Evolutionary conservation across 2,113 vertebrate species (phyloP).

Genomic region (Cynocephalus volans): DNA sequence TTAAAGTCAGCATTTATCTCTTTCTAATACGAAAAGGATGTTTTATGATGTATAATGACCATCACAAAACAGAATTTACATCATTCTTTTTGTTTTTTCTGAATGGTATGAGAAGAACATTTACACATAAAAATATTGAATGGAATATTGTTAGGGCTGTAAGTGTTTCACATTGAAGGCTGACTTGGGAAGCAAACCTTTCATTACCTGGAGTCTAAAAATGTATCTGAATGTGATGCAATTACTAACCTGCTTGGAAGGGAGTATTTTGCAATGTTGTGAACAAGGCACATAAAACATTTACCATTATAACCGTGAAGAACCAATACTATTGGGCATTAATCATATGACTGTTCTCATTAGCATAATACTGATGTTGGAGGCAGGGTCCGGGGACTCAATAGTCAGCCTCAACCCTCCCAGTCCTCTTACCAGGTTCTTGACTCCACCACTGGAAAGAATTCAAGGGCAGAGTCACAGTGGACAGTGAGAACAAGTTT

Average conservation of each 20-base stretch:
- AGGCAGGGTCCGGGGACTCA: no score
- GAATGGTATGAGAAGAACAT: not conserved
- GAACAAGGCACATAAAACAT: not conserved
- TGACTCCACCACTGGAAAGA: no score
- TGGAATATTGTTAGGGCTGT: not conserved
- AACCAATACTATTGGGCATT: not conserved
- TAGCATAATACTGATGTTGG: not conserved
- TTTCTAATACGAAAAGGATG: constrained; percentile 9
- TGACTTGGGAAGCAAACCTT: constrained; percentile 32
- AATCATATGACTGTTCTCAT: not conserved
- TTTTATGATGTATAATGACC: constrained; percentile 29
- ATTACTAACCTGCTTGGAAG: not conserved
- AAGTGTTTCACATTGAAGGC: not conserved
- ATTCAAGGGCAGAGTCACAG: no score
- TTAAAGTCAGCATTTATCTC: constrained; percentile 44
- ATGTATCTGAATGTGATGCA: not conserved
- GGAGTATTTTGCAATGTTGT: not conserved
- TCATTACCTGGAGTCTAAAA: not conserved
- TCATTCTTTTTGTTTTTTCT: constrained; percentile 23
- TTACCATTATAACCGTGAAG: not conserved
- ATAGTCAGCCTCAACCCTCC: no score
- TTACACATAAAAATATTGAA: constrained; percentile 25
- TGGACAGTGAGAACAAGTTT: no score
- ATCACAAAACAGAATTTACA: not conserved
- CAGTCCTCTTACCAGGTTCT: no score